Percentiles rank a stretch among this genome's conserved stretches.
Evolutionary conservation across 2,888 invertebrate species (phyloP).

Genomic region (Parnassius apollo): DNA sequence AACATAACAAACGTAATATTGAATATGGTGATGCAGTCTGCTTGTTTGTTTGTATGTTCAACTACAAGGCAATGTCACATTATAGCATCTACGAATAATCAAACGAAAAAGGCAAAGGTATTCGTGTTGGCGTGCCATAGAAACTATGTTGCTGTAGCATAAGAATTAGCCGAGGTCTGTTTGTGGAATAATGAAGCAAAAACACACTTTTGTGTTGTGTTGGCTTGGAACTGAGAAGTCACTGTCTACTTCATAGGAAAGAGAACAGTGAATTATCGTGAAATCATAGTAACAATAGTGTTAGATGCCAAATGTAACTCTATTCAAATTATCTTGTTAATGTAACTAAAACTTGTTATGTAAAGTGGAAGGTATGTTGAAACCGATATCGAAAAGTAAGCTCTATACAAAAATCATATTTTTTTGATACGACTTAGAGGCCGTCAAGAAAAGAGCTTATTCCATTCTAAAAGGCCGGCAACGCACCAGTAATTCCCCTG

Average conservation of each 20-base stretch:
- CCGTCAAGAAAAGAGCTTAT: too few species aligned
- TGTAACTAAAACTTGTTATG: too few species aligned
- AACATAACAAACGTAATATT: neutral
- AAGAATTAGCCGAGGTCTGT: slow-evolving; percentile 20
- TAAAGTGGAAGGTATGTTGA: too few species aligned
- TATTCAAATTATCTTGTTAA: too few species aligned
- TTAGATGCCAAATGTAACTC: too few species aligned
- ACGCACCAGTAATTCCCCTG: too few species aligned
- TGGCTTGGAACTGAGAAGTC: neutral
- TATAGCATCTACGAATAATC: slow-evolving; percentile 10
- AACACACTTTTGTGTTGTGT: neutral
- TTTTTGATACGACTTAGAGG: too few species aligned
- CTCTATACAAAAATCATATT: too few species aligned
- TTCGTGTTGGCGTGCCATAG: slow-evolving; percentile 26
- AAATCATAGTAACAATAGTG: too few species aligned
- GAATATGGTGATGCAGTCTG: neutral
- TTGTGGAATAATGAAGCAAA: slow-evolving; percentile 21
- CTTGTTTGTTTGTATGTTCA: slow-evolving; percentile 1
- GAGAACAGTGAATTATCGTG: too few species aligned
- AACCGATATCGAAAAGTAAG: too few species aligned
- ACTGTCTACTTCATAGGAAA: neutral
- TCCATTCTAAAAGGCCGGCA: too few species aligned
- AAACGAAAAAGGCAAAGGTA: slow-evolving; percentile 21
- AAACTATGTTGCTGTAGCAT: slow-evolving; percentile 25
- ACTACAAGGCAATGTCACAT: neutral